phyloP scores from a whole-genome alignment of 2,888 invertebrate species.

The Hydropsyche betteni region DNA sequence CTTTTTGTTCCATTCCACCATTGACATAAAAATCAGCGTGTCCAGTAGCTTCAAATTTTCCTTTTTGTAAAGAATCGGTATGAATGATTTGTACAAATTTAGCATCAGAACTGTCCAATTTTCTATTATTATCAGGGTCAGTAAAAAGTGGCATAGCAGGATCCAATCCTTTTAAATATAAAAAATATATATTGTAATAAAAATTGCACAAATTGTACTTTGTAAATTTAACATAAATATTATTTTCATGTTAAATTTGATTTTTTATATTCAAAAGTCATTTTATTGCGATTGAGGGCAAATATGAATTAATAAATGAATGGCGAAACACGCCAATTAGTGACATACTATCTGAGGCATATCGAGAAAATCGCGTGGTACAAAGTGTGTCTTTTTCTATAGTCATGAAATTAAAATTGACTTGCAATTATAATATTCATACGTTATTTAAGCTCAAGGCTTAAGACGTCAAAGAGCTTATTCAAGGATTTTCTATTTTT shows the following conservation, averaged over 20 bases:
- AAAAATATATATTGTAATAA: background rate
- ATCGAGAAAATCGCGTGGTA: background rate
- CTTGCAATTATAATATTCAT: constrained; percentile 20
- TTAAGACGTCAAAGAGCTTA: constrained; percentile 17
- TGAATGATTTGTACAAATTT: constrained; percentile 72
- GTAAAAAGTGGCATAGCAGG: constrained; percentile 73
- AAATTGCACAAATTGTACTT: background rate
- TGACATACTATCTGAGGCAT: too few species aligned
- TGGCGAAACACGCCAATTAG: too few species aligned
- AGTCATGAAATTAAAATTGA: constrained; percentile 16
- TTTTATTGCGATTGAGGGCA: too few species aligned
- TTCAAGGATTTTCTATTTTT: constrained; percentile 25
- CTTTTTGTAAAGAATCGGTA: constrained; percentile 68
- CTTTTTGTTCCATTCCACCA: constrained; percentile 68
- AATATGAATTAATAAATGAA: too few species aligned
- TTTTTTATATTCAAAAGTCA: too few species aligned
- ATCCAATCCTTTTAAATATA: constrained; percentile 65
- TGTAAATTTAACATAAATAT: too few species aligned
- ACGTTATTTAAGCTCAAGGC: constrained; percentile 35
- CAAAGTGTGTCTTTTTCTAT: constrained; percentile 9
- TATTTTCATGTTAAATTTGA: too few species aligned
- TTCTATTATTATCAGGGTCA: constrained; percentile 59
- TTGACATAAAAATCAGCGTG: constrained; percentile 70
- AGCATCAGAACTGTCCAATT: constrained; percentile 68
- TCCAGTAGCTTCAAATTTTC: constrained; percentile 65